These are phyloP conservation scores for Psilopogon haemacephalus DNA, from an alignment of 2,113 vertebrate genomes.

Conservation along the genomic window DNA sequence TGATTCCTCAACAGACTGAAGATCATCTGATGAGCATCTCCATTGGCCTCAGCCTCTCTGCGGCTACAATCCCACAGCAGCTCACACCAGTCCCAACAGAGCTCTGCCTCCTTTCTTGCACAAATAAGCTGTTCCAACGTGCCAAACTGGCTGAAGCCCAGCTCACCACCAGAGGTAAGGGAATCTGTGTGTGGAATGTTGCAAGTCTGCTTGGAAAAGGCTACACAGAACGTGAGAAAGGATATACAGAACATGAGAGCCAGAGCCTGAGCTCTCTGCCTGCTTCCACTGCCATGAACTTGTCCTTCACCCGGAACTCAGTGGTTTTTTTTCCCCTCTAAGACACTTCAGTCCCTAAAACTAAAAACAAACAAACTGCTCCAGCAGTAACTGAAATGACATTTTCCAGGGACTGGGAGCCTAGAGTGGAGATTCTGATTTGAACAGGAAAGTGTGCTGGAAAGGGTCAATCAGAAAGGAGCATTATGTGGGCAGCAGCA, in stretches of 20 bases:
- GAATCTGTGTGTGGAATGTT: fast-evolving
- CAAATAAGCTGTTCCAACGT: neutral
- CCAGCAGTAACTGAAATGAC: neutral
- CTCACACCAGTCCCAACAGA: neutral
- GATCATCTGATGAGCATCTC: neutral
- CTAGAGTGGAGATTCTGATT: neutral
- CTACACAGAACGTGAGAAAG: neutral
- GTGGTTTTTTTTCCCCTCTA: neutral
- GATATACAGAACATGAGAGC: neutral
- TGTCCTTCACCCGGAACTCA: neutral
- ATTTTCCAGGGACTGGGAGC: no score
- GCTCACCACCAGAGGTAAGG: neutral
- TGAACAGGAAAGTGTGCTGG: neutral
- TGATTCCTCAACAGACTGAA: neutral
- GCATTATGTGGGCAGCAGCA: neutral
- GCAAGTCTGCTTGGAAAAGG: neutral
- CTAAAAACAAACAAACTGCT: neutral
- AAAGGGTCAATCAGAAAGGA: neutral
- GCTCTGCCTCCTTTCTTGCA: neutral
- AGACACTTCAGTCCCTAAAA: neutral
- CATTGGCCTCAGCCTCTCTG: neutral
- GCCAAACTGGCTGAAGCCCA: neutral
- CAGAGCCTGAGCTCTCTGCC: neutral
- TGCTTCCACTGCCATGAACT: neutral
- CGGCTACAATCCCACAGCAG: neutral